Evolutionary conservation across 2,113 vertebrate genomes (phyloP).

Genomic region (Anhinga rufa): DNA sequence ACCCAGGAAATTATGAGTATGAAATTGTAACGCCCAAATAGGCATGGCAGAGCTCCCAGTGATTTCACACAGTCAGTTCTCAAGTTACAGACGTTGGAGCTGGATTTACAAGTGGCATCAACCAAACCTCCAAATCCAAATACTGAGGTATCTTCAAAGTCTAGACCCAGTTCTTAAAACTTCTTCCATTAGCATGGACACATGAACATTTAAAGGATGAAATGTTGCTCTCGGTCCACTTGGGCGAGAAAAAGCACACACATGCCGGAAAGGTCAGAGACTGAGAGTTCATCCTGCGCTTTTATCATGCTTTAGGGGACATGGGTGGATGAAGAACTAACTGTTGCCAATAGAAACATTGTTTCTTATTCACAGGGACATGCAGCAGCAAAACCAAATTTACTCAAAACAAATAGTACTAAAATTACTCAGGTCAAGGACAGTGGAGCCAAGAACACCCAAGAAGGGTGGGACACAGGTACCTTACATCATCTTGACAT

Average conservation of each 20-base stretch:
- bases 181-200: neutral
- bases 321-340: constrained; percentile 29
- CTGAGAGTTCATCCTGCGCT: neutral
- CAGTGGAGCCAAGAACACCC: constrained; percentile 57
- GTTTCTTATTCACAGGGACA: constrained; percentile 44
- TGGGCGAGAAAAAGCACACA: neutral
- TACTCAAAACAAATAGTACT: constrained; percentile 53
- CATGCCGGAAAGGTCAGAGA: neutral
- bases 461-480: constrained; percentile 53
- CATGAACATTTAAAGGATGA: neutral
- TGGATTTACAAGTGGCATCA: constrained; percentile 1
- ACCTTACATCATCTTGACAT: constrained; percentile 35
- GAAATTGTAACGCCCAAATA: constrained; percentile 2
- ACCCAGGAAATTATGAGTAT: constrained; percentile 20
- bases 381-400: constrained; percentile 50
- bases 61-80: constrained; percentile 16
- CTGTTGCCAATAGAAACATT: constrained; percentile 58
- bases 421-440: constrained; percentile 47
- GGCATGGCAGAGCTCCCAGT: constrained; percentile 41
- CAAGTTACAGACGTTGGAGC: constrained; percentile 3
- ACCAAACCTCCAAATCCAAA: neutral
- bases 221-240: neutral
- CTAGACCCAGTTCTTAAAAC: neutral
- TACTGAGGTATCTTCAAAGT: neutral
- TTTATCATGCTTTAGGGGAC: neutral